Evolutionary conservation across 2,113 vertebrate genomes (phyloP).

Genomic region (Sinocyclocheilus anophthalmus): DNA sequence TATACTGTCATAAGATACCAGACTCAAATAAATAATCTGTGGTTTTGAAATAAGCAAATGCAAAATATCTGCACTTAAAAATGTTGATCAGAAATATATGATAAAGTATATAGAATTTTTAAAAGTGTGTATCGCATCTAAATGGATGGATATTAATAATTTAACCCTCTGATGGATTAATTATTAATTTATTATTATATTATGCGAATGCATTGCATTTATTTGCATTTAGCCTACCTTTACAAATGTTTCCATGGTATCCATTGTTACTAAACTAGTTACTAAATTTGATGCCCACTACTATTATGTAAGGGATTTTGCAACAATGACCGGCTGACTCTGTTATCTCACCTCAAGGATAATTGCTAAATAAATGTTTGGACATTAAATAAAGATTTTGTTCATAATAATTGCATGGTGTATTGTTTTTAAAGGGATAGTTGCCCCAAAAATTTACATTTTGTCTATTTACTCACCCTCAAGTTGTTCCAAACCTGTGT

Average conservation of each 20-base stretch:
- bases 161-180: neutral
- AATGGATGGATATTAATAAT: neutral
- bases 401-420: too few relatives aligned
- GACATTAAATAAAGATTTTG: too few relatives aligned
- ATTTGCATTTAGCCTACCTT: neutral
- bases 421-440: too few relatives aligned
- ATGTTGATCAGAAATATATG: neutral
- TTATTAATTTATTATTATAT: neutral
- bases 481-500: too few relatives aligned
- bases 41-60: slow-evolving; percentile 2
- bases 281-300: neutral
- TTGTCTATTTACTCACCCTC: too few relatives aligned
- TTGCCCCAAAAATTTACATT: too few relatives aligned
- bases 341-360: neutral
- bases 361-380: neutral
- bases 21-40: slow-evolving; percentile 18
- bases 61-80: neutral
- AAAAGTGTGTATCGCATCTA: neutral
- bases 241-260: too few relatives aligned
- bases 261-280: neutral
- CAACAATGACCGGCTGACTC: too few relatives aligned
- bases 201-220: neutral
- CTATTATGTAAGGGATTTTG: neutral
- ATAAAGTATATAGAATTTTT: neutral
- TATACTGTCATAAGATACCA: slow-evolving; percentile 17